phyloP scores from a whole-genome alignment of 2,797 vertebrate genomes.

The Scolopax rusticola region DNA sequence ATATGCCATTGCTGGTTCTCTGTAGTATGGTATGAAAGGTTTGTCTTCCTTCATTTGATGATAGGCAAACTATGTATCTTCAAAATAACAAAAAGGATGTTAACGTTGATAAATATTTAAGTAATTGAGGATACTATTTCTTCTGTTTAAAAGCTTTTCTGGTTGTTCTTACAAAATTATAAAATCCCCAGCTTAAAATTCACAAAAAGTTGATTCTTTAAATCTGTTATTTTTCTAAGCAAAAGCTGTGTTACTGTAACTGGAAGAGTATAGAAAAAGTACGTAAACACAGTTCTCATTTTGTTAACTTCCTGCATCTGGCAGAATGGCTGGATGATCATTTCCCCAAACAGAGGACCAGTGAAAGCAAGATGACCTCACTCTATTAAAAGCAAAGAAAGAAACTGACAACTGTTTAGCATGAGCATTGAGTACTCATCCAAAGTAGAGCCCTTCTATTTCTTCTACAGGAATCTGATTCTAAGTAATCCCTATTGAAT shows the following conservation, averaged over 20 bases:
- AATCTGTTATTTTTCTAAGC: neutral
- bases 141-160: neutral
- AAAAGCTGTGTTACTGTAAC: neutral
- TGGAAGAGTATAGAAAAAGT: neutral
- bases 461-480: neutral
- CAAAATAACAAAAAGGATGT: neutral
- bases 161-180: neutral
- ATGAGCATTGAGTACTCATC: neutral
- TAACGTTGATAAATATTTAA: neutral
- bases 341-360: neutral
- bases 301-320: neutral
- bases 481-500: neutral
- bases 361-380: constrained; percentile 17
- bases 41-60: neutral
- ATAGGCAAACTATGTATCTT: neutral
- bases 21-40: neutral
- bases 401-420: neutral
- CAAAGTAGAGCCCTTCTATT: neutral
- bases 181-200: neutral
- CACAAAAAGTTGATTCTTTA: neutral
- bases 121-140: neutral
- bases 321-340: neutral
- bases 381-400: neutral
- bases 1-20: neutral
- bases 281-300: neutral